Evolutionary conservation across 1,140 invertebrate species (phyloP).

Genomic region (Eueides isabella): DNA sequence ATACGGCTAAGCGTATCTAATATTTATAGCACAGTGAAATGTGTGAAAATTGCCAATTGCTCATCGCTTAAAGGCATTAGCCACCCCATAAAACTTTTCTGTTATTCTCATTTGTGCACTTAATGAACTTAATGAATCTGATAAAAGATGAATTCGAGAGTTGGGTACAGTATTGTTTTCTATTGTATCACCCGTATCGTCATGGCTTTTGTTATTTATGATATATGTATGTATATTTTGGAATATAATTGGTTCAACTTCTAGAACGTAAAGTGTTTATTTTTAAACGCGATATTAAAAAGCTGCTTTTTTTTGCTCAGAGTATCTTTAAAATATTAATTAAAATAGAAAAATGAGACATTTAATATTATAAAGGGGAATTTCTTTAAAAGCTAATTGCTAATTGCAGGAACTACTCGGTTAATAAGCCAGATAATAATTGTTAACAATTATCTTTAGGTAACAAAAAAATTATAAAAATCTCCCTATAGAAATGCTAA

Average conservation of each 20-base stretch:
- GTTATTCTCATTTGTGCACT: conserved; percentile 19
- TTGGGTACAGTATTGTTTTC: background rate
- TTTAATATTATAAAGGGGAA: too few relatives aligned
- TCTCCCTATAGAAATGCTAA: too few relatives aligned
- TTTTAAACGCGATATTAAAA: background rate
- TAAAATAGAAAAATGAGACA: too few relatives aligned
- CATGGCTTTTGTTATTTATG: background rate
- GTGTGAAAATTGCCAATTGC: conserved; percentile 66
- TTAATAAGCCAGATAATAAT: too few relatives aligned
- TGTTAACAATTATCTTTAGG: too few relatives aligned
- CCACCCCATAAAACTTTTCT: conserved; percentile 35
- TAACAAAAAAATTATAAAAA: too few relatives aligned
- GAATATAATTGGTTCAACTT: background rate
- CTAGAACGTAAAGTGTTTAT: background rate
- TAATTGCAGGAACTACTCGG: too few relatives aligned
- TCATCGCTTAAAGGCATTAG: conserved; percentile 52
- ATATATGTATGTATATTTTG: background rate
- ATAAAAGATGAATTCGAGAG: background rate
- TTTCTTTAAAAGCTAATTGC: too few relatives aligned
- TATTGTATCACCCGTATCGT: background rate
- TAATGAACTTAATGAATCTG: background rate
- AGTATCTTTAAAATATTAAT: too few relatives aligned
- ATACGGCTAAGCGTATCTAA: conserved; percentile 29
- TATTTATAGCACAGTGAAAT: conserved; percentile 67
- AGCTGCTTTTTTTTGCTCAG: too few relatives aligned